These are phyloP conservation scores for Dimorphilus gyrociliatus DNA, from an alignment of 2,888 invertebrate species.

Conservation along the genomic window DNA sequence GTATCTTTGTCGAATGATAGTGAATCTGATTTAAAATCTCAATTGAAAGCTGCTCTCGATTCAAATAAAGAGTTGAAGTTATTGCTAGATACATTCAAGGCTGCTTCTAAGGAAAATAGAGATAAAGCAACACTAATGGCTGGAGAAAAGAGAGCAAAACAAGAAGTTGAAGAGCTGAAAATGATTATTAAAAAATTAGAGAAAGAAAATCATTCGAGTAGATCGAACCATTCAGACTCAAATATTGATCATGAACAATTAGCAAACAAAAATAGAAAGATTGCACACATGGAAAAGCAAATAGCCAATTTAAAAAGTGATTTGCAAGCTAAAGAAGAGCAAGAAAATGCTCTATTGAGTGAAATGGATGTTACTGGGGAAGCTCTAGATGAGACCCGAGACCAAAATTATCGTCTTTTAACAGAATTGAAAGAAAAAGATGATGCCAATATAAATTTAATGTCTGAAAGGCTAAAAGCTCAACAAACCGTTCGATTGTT, in stretches of 20 bases:
- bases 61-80: conserved; percentile 78
- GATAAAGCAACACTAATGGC: conserved; percentile 88
- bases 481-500: conserved; percentile 86
- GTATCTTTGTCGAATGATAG: neutral
- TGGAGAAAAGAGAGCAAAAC: conserved; percentile 71
- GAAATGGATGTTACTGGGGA: conserved; percentile 99
- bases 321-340: conserved; percentile 54
- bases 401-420: conserved; percentile 82
- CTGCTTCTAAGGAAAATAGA: conserved; percentile 84
- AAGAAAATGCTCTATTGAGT: conserved; percentile 85
- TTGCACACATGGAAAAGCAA: conserved; percentile 82
- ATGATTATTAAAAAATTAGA: conserved; percentile 40
- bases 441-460: conserved; percentile 93
- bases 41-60: too few species aligned
- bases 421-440: conserved; percentile 81
- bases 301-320: conserved; percentile 79
- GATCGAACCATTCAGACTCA: conserved; percentile 5
- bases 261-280: conserved; percentile 86
- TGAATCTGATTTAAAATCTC: conserved; percentile 11
- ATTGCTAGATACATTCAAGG: conserved; percentile 86
- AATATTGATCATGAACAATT: conserved; percentile 65
- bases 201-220: conserved; percentile 76
- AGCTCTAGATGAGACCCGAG: conserved; percentile 98
- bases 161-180: conserved; percentile 69
- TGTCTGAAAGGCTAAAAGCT: conserved; percentile 61